Percentiles rank a stretch among this genome's conserved stretches.
phyloP scores from a whole-genome alignment of 2,113 vertebrate genomes.

The Saguinus imperator region DNA sequence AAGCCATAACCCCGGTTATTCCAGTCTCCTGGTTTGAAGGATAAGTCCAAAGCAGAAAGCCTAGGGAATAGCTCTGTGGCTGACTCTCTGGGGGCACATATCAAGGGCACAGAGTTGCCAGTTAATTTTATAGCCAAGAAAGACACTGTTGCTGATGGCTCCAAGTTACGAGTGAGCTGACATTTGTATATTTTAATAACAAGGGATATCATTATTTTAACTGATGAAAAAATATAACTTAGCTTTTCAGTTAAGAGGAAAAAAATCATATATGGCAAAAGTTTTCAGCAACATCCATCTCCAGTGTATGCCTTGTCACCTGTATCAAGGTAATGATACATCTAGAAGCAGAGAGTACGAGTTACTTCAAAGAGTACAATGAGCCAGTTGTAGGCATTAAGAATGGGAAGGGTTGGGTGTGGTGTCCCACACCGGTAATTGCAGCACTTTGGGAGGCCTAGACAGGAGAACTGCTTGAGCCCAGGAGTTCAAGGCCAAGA shows the following conservation, averaged over 20 bases:
- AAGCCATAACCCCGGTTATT: neutral
- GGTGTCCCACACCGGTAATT: neutral
- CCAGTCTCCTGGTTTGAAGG: neutral
- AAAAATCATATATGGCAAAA: neutral
- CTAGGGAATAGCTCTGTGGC: neutral
- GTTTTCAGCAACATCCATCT: neutral
- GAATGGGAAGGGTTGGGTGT: neutral
- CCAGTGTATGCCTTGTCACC: neutral
- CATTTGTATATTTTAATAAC: constrained; percentile 30
- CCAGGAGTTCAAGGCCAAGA: neutral
- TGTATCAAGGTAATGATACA: neutral
- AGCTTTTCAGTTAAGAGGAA: neutral
- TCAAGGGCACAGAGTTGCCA: neutral
- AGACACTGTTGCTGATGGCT: neutral
- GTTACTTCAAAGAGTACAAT: neutral
- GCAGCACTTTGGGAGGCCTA: neutral
- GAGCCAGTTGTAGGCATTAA: neutral
- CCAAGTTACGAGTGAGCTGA: neutral
- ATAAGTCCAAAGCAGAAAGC: neutral
- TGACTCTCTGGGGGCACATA: neutral
- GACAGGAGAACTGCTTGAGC: neutral
- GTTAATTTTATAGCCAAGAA: constrained; percentile 40
- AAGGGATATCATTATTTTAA: constrained; percentile 47
- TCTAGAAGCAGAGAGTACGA: neutral
- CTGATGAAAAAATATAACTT: constrained; percentile 6